phyloP scores from a whole-genome alignment of 2,888 invertebrate species.

The Pyrrhia umbra region DNA sequence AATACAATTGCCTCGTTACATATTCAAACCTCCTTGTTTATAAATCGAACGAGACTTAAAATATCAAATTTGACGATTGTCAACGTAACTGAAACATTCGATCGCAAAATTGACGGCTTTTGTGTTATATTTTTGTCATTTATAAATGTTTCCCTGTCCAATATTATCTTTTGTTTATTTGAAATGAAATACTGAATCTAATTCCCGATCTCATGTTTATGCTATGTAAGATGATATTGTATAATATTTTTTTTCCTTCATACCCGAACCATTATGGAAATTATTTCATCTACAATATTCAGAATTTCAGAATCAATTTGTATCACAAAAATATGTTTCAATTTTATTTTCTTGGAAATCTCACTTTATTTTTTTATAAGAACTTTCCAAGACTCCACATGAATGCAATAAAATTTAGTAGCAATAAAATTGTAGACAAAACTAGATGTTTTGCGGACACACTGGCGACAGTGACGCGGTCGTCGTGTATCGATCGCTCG shows the following conservation, averaged over 20 bases:
- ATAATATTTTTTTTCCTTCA: slow-evolving; percentile 9
- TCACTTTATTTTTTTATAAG: neutral
- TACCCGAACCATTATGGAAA: slow-evolving; percentile 7
- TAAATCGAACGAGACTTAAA: slow-evolving; percentile 15
- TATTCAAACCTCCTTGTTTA: slow-evolving; percentile 18
- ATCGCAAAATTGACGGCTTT: slow-evolving; percentile 25
- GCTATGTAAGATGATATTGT: slow-evolving; percentile 16
- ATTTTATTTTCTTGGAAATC: slow-evolving; percentile 5
- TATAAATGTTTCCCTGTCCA: neutral
- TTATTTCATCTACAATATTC: slow-evolving; percentile 28
- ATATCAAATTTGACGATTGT: slow-evolving; percentile 35
- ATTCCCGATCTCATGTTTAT: slow-evolving; percentile 30
- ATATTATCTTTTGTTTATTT: neutral
- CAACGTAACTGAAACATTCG: slow-evolving; percentile 5
- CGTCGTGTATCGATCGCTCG: slow-evolving; percentile 55
- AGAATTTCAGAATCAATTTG: slow-evolving; percentile 27
- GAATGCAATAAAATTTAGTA: slow-evolving; percentile 22
- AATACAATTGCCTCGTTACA: slow-evolving; percentile 7
- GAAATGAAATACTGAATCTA: slow-evolving; percentile 16
- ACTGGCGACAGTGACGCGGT: slow-evolving; percentile 53
- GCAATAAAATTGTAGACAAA: slow-evolving; percentile 32
- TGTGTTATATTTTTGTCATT: slow-evolving; percentile 6
- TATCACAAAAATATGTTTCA: slow-evolving; percentile 18
- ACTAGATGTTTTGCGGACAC: slow-evolving; percentile 39
- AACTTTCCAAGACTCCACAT: slow-evolving; percentile 11